phyloP scores from a whole-genome alignment of 2,888 invertebrate species.

The Lasioglossum vierecki region DNA sequence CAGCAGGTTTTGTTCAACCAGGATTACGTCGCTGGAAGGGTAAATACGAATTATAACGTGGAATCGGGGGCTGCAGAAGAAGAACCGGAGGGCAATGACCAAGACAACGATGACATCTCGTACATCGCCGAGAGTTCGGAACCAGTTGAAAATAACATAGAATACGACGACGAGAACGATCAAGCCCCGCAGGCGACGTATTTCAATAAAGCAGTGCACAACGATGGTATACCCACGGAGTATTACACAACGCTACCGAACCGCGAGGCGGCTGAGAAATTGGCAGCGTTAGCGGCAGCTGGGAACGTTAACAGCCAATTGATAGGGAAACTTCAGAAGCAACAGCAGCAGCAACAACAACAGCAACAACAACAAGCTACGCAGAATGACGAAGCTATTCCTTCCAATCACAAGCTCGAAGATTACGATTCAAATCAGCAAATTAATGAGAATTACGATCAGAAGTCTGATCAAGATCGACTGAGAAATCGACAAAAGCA shows the following conservation, averaged over 20 bases:
- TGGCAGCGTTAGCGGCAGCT: constrained; percentile 86
- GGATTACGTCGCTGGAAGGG: constrained; percentile 76
- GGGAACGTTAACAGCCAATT: constrained; percentile 84
- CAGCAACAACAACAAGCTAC: constrained; percentile 35
- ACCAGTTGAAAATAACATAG: constrained; percentile 78
- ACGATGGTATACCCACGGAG: constrained; percentile 69
- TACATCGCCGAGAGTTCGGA: constrained; percentile 66
- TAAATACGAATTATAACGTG: constrained; percentile 79
- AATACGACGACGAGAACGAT: constrained; percentile 72
- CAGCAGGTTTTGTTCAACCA: constrained; percentile 75
- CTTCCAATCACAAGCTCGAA: constrained; percentile 77
- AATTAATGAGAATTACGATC: constrained; percentile 75
- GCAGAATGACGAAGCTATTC: constrained; percentile 74
- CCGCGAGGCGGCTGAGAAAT: constrained; percentile 87
- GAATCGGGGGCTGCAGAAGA: constrained; percentile 66
- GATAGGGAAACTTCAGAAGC: constrained; percentile 73
- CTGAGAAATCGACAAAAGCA: constrained; percentile 46
- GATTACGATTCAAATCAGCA: constrained; percentile 71
- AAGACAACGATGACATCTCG: constrained; percentile 57
- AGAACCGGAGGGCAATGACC: constrained; percentile 45
- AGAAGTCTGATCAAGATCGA: constrained; percentile 71
- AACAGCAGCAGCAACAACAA: constrained; percentile 17
- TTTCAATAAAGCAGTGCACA: constrained; percentile 85
- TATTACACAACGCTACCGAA: constrained; percentile 87
- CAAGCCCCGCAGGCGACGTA: constrained; percentile 81